These are phyloP conservation scores for Siniperca knerii DNA, from an alignment of 2,113 vertebrate species.

Conservation along the genomic window DNA sequence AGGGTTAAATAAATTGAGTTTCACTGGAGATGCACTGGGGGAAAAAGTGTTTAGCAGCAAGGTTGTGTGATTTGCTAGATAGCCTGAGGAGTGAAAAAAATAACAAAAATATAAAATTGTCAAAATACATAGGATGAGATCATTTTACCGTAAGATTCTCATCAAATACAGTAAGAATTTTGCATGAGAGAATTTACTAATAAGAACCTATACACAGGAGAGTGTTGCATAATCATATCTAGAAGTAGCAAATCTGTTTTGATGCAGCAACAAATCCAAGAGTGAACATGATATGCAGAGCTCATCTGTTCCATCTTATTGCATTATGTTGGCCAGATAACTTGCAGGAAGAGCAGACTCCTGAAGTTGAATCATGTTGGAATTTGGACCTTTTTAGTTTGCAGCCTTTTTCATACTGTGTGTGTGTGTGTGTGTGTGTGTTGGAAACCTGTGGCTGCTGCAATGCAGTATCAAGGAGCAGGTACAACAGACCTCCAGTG, in stretches of 20 bases:
- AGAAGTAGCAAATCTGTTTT: conserved; percentile 39
- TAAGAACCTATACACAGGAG: conserved; percentile 20
- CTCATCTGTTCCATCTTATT: conserved; percentile 6
- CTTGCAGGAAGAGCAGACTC: not conserved
- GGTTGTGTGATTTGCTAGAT: conserved; percentile 1
- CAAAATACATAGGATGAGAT: not conserved
- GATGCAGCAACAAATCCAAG: conserved; percentile 15
- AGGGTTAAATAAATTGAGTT: conserved; percentile 49
- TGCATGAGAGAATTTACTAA: conserved; percentile 24
- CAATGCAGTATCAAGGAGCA: conserved; percentile 67
- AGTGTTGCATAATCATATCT: conserved; percentile 36
- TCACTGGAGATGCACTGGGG: conserved; percentile 35
- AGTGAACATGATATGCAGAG: conserved; percentile 15
- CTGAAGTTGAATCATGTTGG: not conserved
- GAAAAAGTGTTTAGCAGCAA: conserved; percentile 31
- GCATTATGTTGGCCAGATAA: not conserved
- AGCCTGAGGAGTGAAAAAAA: not conserved
- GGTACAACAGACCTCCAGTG: conserved; percentile 19
- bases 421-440: conserved; percentile 27
- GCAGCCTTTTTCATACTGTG: not conserved
- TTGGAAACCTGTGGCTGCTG: conserved; percentile 70
- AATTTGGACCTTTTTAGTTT: conserved; percentile 1
- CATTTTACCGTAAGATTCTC: conserved; percentile 1
- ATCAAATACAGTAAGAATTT: conserved; percentile 4
- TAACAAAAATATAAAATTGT: not conserved